Evolutionary conservation across 1,140 invertebrate genomes (phyloP).

Genomic region (Pollicipes pollicipes): DNA sequence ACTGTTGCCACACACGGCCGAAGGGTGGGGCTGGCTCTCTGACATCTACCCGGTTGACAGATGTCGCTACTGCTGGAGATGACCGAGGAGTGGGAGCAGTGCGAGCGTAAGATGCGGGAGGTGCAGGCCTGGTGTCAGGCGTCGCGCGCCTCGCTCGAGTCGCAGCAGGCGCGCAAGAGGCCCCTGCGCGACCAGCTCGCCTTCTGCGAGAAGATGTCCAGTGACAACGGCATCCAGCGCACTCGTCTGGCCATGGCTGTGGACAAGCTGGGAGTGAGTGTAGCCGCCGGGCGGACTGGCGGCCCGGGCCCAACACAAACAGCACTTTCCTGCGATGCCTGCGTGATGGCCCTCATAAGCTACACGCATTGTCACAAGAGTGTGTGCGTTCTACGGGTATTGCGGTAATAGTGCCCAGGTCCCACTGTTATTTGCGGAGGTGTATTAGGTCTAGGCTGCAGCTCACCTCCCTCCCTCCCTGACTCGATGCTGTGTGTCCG

Average conservation of each 20-base stretch:
- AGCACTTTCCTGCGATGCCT: no score
- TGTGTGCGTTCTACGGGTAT: no score
- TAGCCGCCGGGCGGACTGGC: slow-evolving; percentile 12
- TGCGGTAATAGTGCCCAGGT: no score
- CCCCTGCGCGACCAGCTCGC: slow-evolving; percentile 66
- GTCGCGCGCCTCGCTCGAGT: slow-evolving; percentile 53
- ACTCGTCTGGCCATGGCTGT: slow-evolving; percentile 79
- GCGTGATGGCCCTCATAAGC: no score
- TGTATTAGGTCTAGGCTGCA: no score
- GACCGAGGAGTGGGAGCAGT: slow-evolving; percentile 87
- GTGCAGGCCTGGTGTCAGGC: slow-evolving; percentile 75
- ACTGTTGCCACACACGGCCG: no score
- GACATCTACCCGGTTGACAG: slow-evolving; percentile 7
- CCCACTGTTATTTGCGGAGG: no score
- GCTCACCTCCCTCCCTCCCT: no score
- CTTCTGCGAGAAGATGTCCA: slow-evolving; percentile 63
- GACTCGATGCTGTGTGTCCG: no score
- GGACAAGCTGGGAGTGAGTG: slow-evolving; percentile 46
- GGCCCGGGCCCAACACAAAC: no score
- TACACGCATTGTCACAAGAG: no score
- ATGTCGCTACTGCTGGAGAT: slow-evolving; percentile 62
- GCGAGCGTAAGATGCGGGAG: slow-evolving; percentile 81
- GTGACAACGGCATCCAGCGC: slow-evolving; percentile 72
- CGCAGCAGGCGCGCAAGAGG: slow-evolving; percentile 60
- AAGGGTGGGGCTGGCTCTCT: no score